A percentile compares a stretch with the other conserved stretches of the same genome.
phyloP scores from a whole-genome alignment of 2,888 invertebrate genomes.

The Agriotes lineatus region DNA sequence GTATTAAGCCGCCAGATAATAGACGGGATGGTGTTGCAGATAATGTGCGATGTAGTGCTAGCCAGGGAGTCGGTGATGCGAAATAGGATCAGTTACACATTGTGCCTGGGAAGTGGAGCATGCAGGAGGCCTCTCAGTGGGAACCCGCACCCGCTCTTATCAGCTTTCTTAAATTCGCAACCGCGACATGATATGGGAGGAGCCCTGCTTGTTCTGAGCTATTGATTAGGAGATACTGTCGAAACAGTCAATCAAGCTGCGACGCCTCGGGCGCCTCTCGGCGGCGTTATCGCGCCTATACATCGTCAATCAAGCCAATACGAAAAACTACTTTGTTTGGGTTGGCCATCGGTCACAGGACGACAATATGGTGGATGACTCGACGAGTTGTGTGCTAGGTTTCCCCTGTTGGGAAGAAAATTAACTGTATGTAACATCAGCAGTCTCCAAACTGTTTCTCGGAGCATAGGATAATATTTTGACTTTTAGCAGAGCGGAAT shows the following conservation, averaged over 20 bases:
- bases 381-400: conserved; percentile 14
- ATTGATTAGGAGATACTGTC: conserved; percentile 25
- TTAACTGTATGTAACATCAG: no score
- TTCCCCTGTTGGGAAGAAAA: background rate
- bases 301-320: conserved; percentile 17
- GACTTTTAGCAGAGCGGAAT: no score
- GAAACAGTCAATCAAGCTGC: conserved; percentile 11
- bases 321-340: conserved; percentile 28
- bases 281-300: conserved; percentile 1
- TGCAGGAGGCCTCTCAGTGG: conserved; percentile 34
- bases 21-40: conserved; percentile 8
- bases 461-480: no score
- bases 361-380: conserved; percentile 11
- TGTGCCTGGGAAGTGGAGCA: conserved; percentile 47
- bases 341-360: conserved; percentile 12
- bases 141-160: conserved; percentile 21
- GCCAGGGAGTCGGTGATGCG: conserved; percentile 43
- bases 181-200: conserved; percentile 27
- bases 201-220: conserved; percentile 15
- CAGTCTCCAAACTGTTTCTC: no score
- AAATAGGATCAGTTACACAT: conserved; percentile 46
- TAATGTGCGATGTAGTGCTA: conserved; percentile 13
- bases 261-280: conserved; percentile 10
- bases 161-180: conserved; percentile 13
- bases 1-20: conserved; percentile 13